Conservation (phyloP, 1,140 invertebrate species). For the Calephelis nemesis region DNA sequence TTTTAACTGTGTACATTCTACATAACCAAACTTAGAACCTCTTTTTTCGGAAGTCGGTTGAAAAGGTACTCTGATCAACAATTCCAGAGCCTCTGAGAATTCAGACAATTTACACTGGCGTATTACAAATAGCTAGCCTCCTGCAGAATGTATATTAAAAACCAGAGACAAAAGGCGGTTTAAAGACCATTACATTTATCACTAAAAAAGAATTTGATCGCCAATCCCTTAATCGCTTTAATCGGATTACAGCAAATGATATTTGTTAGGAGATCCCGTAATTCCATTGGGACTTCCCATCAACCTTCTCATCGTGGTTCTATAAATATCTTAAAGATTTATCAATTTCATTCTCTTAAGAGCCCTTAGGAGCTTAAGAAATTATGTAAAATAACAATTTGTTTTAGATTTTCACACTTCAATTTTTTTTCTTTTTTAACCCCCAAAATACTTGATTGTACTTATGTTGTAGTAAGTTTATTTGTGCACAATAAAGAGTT, state of each 20-base stretch:
- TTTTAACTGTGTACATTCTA: too few relatives aligned
- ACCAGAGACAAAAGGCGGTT: too few relatives aligned
- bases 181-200: neutral
- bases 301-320: neutral
- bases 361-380: neutral
- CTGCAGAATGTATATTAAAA: too few relatives aligned
- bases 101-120: too few relatives aligned
- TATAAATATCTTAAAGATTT: neutral
- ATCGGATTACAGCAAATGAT: constrained; percentile 18
- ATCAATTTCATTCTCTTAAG: neutral
- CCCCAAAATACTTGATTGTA: neutral
- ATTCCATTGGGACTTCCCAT: constrained; percentile 17
- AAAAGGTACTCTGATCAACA: too few relatives aligned
- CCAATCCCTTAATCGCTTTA: constrained; percentile 4
- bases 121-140: too few relatives aligned
- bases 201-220: constrained; percentile 6
- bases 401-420: neutral
- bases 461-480: too few relatives aligned
- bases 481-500: too few relatives aligned
- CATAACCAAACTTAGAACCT: too few relatives aligned
- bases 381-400: neutral
- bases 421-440: neutral
- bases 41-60: too few relatives aligned
- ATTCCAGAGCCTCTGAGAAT: too few relatives aligned
- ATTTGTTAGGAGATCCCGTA: constrained; percentile 5